Conservation (phyloP, 2,797 vertebrate genomes). For the Ctenosaura bakeri region DNA sequence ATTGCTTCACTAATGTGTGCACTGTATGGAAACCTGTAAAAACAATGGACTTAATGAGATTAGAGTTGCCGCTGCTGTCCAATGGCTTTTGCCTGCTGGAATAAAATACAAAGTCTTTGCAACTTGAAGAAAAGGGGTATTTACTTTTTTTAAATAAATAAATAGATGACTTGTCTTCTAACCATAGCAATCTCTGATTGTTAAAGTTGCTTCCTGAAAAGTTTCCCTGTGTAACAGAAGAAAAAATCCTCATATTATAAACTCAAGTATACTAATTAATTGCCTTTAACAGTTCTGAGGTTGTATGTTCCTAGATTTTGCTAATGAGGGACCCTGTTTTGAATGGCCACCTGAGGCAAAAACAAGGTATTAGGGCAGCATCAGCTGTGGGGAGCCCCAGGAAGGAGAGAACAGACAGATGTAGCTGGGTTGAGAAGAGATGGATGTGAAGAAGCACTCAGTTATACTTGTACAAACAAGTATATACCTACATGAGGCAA, state of each 20-base stretch:
- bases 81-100: background rate
- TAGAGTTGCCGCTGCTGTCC: background rate
- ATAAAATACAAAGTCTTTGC: background rate
- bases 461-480: too few relatives aligned
- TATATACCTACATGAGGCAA: too few relatives aligned
- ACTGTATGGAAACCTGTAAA: constrained; percentile 9
- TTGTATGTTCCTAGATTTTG: background rate
- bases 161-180: background rate
- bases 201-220: background rate
- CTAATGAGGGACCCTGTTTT: background rate
- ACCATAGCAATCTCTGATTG: background rate
- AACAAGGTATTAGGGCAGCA: background rate
- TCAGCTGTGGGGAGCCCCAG: background rate
- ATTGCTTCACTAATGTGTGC: constrained; percentile 28
- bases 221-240: background rate
- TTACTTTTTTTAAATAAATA: background rate
- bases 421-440: background rate
- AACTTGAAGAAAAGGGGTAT: background rate
- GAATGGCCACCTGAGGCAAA: background rate
- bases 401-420: background rate
- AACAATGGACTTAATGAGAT: constrained; percentile 19
- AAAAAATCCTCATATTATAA: background rate
- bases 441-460: too few relatives aligned
- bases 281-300: background rate
- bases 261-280: background rate